A percentile compares a stretch with the other conserved stretches of the same genome.
Evolutionary conservation across 2,113 vertebrate species (phyloP).

Genomic region (Neomonachus schauinslandi): DNA sequence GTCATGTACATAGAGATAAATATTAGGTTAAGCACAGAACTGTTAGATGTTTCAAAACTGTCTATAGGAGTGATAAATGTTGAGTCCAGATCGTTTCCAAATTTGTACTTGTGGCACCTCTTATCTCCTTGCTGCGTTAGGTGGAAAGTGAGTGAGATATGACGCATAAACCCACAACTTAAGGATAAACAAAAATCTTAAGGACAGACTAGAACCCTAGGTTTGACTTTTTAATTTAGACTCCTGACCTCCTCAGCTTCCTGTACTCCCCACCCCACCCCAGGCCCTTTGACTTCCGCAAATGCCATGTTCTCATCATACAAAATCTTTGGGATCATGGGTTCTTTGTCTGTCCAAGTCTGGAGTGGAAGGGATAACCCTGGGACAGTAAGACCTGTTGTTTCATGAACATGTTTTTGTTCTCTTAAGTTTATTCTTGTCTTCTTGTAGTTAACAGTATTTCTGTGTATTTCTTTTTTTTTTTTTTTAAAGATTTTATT

Average conservation of each 20-base stretch:
- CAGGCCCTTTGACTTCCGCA: not conserved
- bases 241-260: not conserved
- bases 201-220: not conserved
- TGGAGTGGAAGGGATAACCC: constrained; percentile 85
- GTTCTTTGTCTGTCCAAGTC: constrained; percentile 84
- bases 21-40: not conserved
- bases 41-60: not conserved
- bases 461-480: constrained; percentile 82
- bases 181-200: not conserved
- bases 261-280: not conserved
- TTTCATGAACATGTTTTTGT: constrained; percentile 81
- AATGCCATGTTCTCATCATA: constrained; percentile 55
- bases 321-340: constrained; percentile 85
- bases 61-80: not conserved
- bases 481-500: too few relatives aligned
- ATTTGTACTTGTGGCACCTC: not conserved
- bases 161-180: not conserved
- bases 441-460: constrained; percentile 72
- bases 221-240: not conserved
- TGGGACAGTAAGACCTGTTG: constrained; percentile 87
- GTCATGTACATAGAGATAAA: not conserved
- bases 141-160: not conserved
- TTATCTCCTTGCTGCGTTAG: not conserved
- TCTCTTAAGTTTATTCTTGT: constrained; percentile 87
- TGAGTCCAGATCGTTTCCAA: not conserved